These are phyloP conservation scores for Gnatocerus cornutus DNA, from an alignment of 2,888 invertebrate genomes.

Conservation along the genomic window DNA sequence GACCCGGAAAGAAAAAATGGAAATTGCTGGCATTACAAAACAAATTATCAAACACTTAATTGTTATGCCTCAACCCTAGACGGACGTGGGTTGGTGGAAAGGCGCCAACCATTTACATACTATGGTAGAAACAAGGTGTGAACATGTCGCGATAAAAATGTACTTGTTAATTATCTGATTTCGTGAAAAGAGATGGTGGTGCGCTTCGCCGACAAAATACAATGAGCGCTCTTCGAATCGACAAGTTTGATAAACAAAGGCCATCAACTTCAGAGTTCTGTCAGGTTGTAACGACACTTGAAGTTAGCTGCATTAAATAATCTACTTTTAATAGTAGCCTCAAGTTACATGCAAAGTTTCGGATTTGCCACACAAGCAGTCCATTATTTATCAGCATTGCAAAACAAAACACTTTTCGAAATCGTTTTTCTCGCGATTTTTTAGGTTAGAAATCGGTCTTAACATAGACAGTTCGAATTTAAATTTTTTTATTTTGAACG, in stretches of 20 bases:
- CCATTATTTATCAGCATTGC: too few relatives aligned
- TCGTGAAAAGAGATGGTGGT: neutral
- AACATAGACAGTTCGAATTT: too few relatives aligned
- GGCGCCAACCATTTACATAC: constrained; percentile 43
- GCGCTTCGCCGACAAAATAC: too few relatives aligned
- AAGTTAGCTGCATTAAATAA: constrained; percentile 22
- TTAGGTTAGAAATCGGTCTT: too few relatives aligned
- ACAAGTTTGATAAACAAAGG: constrained; percentile 32
- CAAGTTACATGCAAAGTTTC: constrained; percentile 6
- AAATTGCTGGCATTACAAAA: constrained; percentile 32
- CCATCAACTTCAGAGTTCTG: constrained; percentile 25
- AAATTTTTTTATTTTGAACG: too few relatives aligned
- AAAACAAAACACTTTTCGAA: too few relatives aligned
- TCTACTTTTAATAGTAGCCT: constrained; percentile 34
- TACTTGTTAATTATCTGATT: constrained; percentile 19
- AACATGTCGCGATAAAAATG: constrained; percentile 13
- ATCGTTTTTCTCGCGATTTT: too few relatives aligned
- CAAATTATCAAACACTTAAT: constrained; percentile 26
- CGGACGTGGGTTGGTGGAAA: constrained; percentile 33
- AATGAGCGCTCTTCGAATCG: constrained; percentile 15
- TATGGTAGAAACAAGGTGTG: constrained; percentile 30
- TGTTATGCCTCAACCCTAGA: constrained; percentile 28
- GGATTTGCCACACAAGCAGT: constrained; percentile 1
- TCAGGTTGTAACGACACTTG: constrained; percentile 23
- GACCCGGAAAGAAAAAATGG: constrained; percentile 30